Evolutionary conservation across 2,797 vertebrate genomes (phyloP), one percentile per base, ranked within the genome.

Genomic region (Sciaenops ocellatus): DNA sequence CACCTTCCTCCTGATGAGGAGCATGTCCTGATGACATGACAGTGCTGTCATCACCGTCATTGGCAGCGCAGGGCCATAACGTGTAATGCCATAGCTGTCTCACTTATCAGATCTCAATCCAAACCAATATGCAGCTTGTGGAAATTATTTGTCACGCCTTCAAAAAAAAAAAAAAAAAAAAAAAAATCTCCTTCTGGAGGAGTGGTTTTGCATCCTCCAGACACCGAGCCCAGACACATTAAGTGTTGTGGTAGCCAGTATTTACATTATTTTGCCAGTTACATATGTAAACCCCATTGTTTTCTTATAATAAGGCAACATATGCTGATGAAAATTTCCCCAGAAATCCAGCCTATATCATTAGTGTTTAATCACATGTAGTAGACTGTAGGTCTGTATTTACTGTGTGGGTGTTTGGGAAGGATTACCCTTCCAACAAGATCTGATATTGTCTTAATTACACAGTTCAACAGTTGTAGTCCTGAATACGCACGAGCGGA

Each of bases 391-490:
- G 57, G 67, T 78, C 66, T 77, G 42, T 69, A 46, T 80, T 84
- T 85, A 82, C 69, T 59, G 65, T 88, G 87, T 73, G 77, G 56
- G 76, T 86, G 86, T 87, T 83, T 83, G 81, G 78, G 80, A 85
- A 68, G 85, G 78, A 90, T 90, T 86, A 82, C 82, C 76, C 82
- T 80, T 80, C 75, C 74, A 87, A 80, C 77, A 77, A 66, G 82
- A 89, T 92, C 78, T 85, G 79, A 91, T 91, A 84, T 88, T 88
- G 80, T 73, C 79, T 90, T 90, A 85, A 90, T 90, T 90, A 87
- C 84, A 88, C 85, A 87, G 87, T 86, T 89, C 85, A 87, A 83
- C 89, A 90, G 85, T 84, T 90, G 83, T 86, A 79, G 79, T 83
- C 79, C 64, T 87, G 61, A 65, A 81, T 61, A 63, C 38, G n/a